Percentiles rank a stretch among this genome's conserved stretches.
Evolutionary conservation across 1,140 invertebrate genomes (phyloP).

Genomic region (Platyura marginata): DNA sequence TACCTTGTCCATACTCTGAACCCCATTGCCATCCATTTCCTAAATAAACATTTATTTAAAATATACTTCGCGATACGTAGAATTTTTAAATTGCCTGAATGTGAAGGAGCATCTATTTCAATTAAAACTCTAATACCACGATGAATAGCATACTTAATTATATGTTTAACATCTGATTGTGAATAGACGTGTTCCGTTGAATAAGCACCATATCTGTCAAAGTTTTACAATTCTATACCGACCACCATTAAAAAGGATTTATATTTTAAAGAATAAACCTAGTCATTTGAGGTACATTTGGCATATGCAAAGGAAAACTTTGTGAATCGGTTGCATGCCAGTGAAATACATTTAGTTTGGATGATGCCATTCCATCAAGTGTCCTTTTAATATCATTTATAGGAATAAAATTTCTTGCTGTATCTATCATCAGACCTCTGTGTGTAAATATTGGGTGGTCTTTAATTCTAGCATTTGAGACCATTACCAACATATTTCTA

Average conservation of each 20-base stretch:
- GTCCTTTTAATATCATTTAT: slow-evolving; percentile 43
- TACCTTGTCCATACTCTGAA: slow-evolving; percentile 38
- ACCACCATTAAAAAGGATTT: not conserved
- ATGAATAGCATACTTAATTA: slow-evolving; percentile 49
- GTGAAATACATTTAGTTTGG: slow-evolving; percentile 71
- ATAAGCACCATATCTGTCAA: slow-evolving; percentile 46
- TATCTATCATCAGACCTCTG: slow-evolving; percentile 55
- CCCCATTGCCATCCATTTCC: slow-evolving; percentile 63
- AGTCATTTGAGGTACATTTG: slow-evolving; percentile 51
- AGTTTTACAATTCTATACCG: too few relatives aligned
- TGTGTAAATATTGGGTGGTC: slow-evolving; percentile 52
- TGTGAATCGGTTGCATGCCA: slow-evolving; percentile 76
- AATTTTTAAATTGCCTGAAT: slow-evolving; percentile 49
- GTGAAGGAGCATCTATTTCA: slow-evolving; percentile 71
- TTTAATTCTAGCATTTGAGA: slow-evolving; percentile 27
- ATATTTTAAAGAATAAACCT: slow-evolving; percentile 20
- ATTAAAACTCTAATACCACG: slow-evolving; percentile 57
- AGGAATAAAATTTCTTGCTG: slow-evolving; percentile 54
- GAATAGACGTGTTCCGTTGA: slow-evolving; percentile 47
- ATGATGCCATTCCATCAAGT: slow-evolving; percentile 61
- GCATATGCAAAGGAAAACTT: slow-evolving; percentile 62
- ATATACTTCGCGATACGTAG: not conserved
- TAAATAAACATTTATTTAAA: not conserved
- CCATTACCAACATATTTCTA: slow-evolving; percentile 23
- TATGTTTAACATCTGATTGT: slow-evolving; percentile 41